A percentile compares a stretch with the other conserved stretches of the same genome.
These are phyloP conservation scores for Panagrolaimus sp. DNA, from an alignment of 1,140 invertebrate genomes.

Conservation along the genomic window DNA sequence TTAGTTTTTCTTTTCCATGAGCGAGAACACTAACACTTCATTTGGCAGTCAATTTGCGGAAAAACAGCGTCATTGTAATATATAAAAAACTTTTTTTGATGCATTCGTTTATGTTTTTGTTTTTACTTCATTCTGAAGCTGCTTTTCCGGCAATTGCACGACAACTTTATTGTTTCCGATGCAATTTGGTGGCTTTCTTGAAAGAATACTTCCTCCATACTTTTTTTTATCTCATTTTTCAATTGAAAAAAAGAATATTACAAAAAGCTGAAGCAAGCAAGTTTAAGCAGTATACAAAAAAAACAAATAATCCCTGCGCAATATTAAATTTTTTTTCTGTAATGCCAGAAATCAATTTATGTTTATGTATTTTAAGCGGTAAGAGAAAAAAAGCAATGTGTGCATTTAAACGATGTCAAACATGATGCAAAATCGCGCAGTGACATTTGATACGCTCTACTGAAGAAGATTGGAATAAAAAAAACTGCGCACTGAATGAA, in stretches of 20 bases:
- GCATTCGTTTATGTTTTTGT: not conserved
- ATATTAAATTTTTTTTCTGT: conserved; percentile 5
- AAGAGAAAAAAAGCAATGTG: too few relatives aligned
- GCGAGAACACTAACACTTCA: conserved; percentile 19
- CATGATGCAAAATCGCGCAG: too few relatives aligned
- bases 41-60: conserved; percentile 29
- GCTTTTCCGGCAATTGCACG: not conserved
- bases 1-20: not conserved
- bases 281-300: not conserved
- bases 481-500: too few relatives aligned
- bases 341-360: not conserved
- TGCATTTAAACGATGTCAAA: too few relatives aligned
- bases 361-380: not conserved
- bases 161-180: conserved; percentile 15
- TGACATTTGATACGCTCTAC: too few relatives aligned
- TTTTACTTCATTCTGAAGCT: too few relatives aligned
- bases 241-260: not conserved
- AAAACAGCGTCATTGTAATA: conserved; percentile 12
- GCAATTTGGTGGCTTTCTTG: conserved; percentile 1
- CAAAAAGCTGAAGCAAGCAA: not conserved
- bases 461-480: too few relatives aligned
- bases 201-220: not conserved
- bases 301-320: not conserved
- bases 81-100: conserved; percentile 5
- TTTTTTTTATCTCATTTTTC: not conserved